Evolutionary conservation across 2,888 invertebrate species (phyloP), one percentile per base, ranked within the genome.

Genomic region (Heliconius ethilla): DNA sequence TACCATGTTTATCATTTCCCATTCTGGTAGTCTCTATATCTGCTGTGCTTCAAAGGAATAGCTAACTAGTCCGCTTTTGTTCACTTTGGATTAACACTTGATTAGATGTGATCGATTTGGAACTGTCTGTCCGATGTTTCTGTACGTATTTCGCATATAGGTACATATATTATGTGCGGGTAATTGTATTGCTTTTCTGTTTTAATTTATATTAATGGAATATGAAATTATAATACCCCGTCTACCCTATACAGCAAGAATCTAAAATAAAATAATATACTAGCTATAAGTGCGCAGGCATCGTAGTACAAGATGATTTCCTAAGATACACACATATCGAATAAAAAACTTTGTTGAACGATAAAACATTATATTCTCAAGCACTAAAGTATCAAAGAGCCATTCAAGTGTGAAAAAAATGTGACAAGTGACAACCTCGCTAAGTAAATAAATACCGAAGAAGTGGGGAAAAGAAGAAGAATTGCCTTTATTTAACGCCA

Each of bases 1-100:
- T 33, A 15, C 72, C 33, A 29, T 11, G 59, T 25, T 33, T 72
- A 72, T 59, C 29, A 55, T n/a, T 29, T 33, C 55, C 55, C 18
- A 59, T 59, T 72, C 29, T 59, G n/a, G 55, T 69, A 27, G 37
- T 65, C 70, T 65, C 70, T 51, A 70, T 70, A 18, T 51, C 27
- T 70, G 22, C 9, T 51, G 33, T 63, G 63, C 27, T 77, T 77
- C 79, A 77, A 79, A 77, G 79, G 75, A 75, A 70, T 75, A 77
- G 67, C 75, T 73, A 69, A 62, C 65, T 67, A 67, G 77, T 18
- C 62, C 29, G 74, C 75, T 72, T 78, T 78, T 79, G 78, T 79
- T 78, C 75, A 67, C 66, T 70, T 77, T 79, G 70, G 77, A 79
- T 77, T 77, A 77, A 77, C 77, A 79, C 75, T 78, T 77, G 72